Conservation (phyloP, 2,113 vertebrate species). For the Nannobrachium achirus region DNA sequence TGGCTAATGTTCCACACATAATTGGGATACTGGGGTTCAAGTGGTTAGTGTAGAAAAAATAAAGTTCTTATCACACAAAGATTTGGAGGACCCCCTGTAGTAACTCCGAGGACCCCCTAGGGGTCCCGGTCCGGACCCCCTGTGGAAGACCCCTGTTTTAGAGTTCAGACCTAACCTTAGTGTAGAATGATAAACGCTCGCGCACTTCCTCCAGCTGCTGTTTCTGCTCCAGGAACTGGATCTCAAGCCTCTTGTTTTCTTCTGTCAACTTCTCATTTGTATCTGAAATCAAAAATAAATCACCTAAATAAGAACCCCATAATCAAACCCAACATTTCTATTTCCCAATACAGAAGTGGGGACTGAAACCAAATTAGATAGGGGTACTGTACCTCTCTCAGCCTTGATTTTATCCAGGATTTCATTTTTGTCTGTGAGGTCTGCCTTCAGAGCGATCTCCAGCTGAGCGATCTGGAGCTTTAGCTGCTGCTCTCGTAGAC, state of each 20-base stretch:
- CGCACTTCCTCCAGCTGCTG: slow-evolving; percentile 86
- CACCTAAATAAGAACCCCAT: background rate
- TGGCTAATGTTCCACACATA: too few species aligned
- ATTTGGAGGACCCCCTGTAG: too few species aligned
- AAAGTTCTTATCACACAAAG: too few species aligned
- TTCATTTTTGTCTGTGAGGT: slow-evolving; percentile 87
- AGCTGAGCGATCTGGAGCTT: slow-evolving; percentile 87
- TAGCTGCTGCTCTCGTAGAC: slow-evolving; percentile 87
- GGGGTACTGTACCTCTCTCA: slow-evolving; percentile 82
- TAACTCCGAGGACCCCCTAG: too few species aligned
- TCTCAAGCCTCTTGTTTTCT: slow-evolving; percentile 83
- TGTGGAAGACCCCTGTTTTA: too few species aligned
- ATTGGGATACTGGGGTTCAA: too few species aligned
- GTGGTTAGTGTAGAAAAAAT: too few species aligned
- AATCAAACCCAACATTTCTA: background rate
- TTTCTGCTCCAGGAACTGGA: slow-evolving; percentile 82
- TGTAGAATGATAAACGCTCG: slow-evolving; percentile 77
- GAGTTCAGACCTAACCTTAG: slow-evolving; percentile 73
- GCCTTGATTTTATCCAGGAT: slow-evolving; percentile 87
- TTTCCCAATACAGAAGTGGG: background rate
- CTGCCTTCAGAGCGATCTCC: slow-evolving; percentile 84
- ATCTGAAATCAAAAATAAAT: slow-evolving; percentile 62
- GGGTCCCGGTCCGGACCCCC: too few species aligned
- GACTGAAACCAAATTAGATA: background rate
- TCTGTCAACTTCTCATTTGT: slow-evolving; percentile 81